Evolutionary conservation across 2,797 vertebrate species (phyloP).

Genomic region (Spondyliosoma cantharus): DNA sequence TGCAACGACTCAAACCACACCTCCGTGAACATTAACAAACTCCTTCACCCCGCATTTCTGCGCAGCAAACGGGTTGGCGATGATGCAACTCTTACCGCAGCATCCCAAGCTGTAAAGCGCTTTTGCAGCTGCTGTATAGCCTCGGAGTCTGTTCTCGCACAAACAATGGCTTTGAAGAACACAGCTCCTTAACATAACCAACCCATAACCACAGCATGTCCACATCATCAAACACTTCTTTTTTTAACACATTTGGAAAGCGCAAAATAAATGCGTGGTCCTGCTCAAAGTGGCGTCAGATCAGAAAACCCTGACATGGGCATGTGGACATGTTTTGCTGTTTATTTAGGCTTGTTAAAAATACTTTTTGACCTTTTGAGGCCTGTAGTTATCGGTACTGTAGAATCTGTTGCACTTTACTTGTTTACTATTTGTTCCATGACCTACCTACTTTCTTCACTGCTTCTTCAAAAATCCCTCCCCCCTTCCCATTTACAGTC

Average conservation of each 20-base stretch:
- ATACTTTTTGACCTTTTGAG: not conserved
- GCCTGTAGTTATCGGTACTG: not conserved
- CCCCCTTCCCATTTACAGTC: slow-evolving; percentile 12
- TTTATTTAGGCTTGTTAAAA: not conserved
- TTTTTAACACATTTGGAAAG: not conserved
- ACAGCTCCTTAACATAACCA: not conserved
- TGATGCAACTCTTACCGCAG: too few relatives aligned
- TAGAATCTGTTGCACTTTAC: not conserved
- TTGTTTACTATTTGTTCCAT: slow-evolving; percentile 27
- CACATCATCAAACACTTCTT: not conserved
- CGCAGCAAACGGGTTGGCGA: too few relatives aligned
- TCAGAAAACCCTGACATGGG: not conserved
- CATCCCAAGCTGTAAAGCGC: too few relatives aligned
- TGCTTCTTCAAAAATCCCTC: too few relatives aligned
- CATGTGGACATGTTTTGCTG: fast-evolving
- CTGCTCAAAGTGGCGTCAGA: not conserved
- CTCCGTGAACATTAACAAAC: too few relatives aligned
- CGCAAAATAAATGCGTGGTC: too few relatives aligned
- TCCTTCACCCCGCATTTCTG: too few relatives aligned
- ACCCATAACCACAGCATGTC: not conserved
- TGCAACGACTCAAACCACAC: too few relatives aligned
- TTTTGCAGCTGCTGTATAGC: too few relatives aligned
- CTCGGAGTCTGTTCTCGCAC: too few relatives aligned
- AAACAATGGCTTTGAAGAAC: too few relatives aligned
- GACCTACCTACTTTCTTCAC: slow-evolving; percentile 21